These are phyloP conservation scores for Probaryconus sp. DNA, from an alignment of 1,140 invertebrate genomes.

Conservation along the genomic window DNA sequence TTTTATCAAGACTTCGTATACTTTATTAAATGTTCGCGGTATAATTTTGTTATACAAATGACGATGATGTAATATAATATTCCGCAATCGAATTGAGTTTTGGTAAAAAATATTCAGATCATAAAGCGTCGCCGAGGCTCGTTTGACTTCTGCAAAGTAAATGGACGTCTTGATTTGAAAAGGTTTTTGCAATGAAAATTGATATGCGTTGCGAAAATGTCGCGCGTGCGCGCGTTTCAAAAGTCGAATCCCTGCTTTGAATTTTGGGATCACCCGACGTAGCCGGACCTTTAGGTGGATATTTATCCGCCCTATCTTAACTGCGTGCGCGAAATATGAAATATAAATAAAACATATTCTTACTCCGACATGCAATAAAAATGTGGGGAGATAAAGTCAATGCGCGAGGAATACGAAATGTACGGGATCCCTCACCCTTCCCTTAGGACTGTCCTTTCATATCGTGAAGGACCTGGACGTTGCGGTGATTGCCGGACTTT, in stretches of 20 bases:
- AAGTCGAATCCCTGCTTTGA: constrained; percentile 39
- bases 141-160: too few relatives aligned
- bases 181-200: constrained; percentile 25
- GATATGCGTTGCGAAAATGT: constrained; percentile 6
- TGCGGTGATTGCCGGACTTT: constrained; percentile 65
- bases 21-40: constrained; percentile 24
- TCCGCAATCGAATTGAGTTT: too few relatives aligned
- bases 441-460: constrained; percentile 51
- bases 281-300: constrained; percentile 51
- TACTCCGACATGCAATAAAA: constrained; percentile 74
- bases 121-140: too few relatives aligned
- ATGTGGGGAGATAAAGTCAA: constrained; percentile 77
- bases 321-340: constrained; percentile 74
- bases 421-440: constrained; percentile 57
- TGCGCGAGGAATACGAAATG: constrained; percentile 78
- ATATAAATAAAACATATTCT: constrained; percentile 79
- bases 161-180: too few relatives aligned
- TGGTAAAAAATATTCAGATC: too few relatives aligned
- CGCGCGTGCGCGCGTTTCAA: constrained; percentile 9
- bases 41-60: too few relatives aligned
- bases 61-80: too few relatives aligned
- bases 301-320: constrained; percentile 65
- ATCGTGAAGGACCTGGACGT: constrained; percentile 58
- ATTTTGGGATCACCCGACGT: constrained; percentile 60
- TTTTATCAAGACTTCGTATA: background rate